Conservation (phyloP, 1,140 invertebrate genomes). For the Drosophila bifasciata region DNA sequence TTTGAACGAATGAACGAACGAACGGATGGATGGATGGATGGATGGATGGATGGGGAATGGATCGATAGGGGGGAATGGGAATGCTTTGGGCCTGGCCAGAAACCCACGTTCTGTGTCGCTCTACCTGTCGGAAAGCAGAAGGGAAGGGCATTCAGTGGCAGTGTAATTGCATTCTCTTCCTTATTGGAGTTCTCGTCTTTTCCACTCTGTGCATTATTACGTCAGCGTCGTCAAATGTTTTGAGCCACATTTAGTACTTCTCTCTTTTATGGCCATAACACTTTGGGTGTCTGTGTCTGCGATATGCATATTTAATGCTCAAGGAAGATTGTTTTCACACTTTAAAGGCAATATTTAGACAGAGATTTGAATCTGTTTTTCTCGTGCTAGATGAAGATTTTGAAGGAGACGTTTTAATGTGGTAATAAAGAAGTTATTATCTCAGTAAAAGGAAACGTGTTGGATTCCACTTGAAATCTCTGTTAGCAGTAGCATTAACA, state of each 20-base stretch:
- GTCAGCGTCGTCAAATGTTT: background rate
- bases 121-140: conserved; percentile 2
- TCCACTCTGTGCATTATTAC: conserved; percentile 2
- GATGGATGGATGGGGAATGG: background rate
- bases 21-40: background rate
- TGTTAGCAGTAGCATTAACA: too few species aligned
- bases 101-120: conserved; percentile 8
- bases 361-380: too few species aligned
- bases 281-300: background rate
- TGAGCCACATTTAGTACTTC: too few species aligned
- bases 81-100: conserved; percentile 34
- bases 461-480: too few species aligned
- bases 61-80: too few species aligned
- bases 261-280: background rate
- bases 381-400: too few species aligned
- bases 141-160: background rate
- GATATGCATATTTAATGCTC: too few species aligned
- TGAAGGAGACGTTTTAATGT: too few species aligned
- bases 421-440: too few species aligned
- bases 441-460: too few species aligned
- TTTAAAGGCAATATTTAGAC: too few species aligned
- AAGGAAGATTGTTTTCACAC: too few species aligned
- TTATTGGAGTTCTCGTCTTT: conserved; percentile 19
- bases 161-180: conserved; percentile 45
- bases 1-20: conserved; percentile 36